Percentiles rank a stretch among this genome's conserved stretches.
Evolutionary conservation across 2,113 vertebrate genomes (phyloP).

Genomic region (Barbus barbus): DNA sequence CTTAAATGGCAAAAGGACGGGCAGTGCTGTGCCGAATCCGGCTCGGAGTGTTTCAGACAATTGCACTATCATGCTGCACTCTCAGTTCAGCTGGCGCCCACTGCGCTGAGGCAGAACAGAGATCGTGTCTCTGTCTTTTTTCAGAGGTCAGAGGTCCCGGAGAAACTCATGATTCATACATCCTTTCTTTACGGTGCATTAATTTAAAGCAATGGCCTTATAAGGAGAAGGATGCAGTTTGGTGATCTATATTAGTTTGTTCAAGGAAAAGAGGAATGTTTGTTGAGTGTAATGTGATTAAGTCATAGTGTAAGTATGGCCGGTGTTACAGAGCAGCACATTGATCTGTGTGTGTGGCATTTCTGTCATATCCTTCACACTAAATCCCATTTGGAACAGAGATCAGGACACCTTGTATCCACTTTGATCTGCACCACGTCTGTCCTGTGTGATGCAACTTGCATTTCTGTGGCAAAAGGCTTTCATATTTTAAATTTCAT

Average conservation of each 20-base stretch:
- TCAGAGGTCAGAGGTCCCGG: slow-evolving; percentile 1
- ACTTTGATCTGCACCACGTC: slow-evolving; percentile 23
- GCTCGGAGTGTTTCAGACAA: slow-evolving; percentile 36
- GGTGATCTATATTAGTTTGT: slow-evolving; percentile 5
- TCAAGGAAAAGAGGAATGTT: slow-evolving; percentile 9
- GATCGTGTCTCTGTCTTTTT: slow-evolving; percentile 29
- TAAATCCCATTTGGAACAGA: slow-evolving; percentile 36
- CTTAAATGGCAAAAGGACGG: slow-evolving; percentile 56
- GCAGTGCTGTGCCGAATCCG: slow-evolving; percentile 34
- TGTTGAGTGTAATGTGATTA: slow-evolving; percentile 5
- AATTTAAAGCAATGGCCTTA: slow-evolving; percentile 37
- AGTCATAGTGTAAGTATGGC: slow-evolving; percentile 1
- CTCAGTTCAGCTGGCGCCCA: slow-evolving; percentile 7
- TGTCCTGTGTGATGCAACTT: background rate
- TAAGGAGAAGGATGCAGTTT: slow-evolving; percentile 6
- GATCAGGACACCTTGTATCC: background rate
- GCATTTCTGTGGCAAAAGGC: background rate
- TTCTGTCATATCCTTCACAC: slow-evolving; percentile 15
- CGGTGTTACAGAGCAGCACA: background rate
- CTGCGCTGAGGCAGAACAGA: slow-evolving; percentile 13
- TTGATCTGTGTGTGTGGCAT: background rate
- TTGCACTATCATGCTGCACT: slow-evolving; percentile 9
- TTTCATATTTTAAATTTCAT: background rate
- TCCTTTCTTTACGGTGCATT: slow-evolving; percentile 29
- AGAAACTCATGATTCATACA: slow-evolving; percentile 25